These are phyloP conservation scores for Tragulus kanchil DNA, from an alignment of 2,113 vertebrate genomes.

Conservation along the genomic window DNA sequence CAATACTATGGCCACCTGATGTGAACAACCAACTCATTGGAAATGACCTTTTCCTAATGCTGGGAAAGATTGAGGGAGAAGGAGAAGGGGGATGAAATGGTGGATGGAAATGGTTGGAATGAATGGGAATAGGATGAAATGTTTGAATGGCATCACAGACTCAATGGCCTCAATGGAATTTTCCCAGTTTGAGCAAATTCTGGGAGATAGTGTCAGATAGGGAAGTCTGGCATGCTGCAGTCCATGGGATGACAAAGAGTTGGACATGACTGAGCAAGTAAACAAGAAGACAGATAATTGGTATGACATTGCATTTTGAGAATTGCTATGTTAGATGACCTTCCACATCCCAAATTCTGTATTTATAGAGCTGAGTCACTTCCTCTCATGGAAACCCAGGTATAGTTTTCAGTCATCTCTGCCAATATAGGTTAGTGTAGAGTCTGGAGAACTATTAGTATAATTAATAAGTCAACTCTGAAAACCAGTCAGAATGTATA, in stretches of 20 bases:
- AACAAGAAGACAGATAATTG: not conserved
- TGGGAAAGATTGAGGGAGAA: not conserved
- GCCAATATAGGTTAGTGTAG: not conserved
- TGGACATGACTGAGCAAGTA: not conserved
- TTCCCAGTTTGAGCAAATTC: not conserved
- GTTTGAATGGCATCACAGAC: not conserved
- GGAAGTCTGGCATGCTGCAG: rapidly evolving
- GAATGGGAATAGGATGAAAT: not conserved
- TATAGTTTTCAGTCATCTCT: not conserved
- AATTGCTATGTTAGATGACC: not conserved
- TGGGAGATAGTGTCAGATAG: not conserved
- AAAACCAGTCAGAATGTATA: not conserved
- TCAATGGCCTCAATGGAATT: not conserved
- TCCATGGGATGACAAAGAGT: not conserved
- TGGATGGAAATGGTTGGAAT: too few relatives aligned
- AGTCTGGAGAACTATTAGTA: not conserved
- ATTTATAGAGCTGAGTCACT: not conserved
- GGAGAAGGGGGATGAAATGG: not conserved
- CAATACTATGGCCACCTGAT: too few relatives aligned
- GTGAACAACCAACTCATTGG: not conserved
- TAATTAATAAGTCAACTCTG: not conserved
- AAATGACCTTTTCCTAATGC: not conserved
- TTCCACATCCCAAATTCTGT: not conserved
- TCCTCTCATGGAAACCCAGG: rapidly evolving
- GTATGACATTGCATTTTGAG: not conserved